A percentile compares a stretch with the other conserved stretches of the same genome.
phyloP scores from a whole-genome alignment of 1,140 invertebrate species.

The Calycopis cecrops region DNA sequence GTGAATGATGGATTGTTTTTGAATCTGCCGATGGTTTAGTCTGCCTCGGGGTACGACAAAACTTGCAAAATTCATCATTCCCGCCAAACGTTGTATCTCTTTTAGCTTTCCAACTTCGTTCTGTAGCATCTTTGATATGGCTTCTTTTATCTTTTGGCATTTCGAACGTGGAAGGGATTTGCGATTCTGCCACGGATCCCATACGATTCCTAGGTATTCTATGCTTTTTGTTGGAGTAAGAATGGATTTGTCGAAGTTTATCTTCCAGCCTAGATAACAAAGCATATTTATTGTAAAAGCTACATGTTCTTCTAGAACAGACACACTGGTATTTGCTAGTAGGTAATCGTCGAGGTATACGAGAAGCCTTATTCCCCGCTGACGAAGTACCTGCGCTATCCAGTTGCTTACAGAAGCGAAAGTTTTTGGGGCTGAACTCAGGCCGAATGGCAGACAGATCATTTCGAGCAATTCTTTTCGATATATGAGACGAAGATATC shows the following conservation, averaged over 20 bases:
- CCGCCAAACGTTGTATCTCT: not conserved
- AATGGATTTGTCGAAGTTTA: slow-evolving; percentile 1
- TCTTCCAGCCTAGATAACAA: not conserved
- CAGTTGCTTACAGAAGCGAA: slow-evolving; percentile 11
- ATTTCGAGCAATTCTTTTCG: not conserved
- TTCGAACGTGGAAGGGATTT: slow-evolving; percentile 2
- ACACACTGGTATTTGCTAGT: not conserved
- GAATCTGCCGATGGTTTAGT: not conserved
- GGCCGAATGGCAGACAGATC: slow-evolving; percentile 18
- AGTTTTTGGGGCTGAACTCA: not conserved
- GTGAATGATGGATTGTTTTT: not conserved
- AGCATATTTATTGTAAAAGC: not conserved
- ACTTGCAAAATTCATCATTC: slow-evolving; percentile 6
- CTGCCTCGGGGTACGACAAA: not conserved
- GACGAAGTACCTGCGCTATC: slow-evolving; percentile 16
- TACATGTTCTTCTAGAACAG: slow-evolving; percentile 2
- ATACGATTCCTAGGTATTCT: slow-evolving; percentile 4
- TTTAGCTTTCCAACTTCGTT: not conserved
- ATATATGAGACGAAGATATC: not conserved
- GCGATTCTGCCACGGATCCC: not conserved
- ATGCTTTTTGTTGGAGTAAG: not conserved
- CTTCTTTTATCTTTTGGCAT: not conserved
- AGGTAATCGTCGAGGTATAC: slow-evolving; percentile 18
- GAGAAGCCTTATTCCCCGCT: slow-evolving; percentile 11
- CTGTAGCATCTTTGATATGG: not conserved